A percentile compares a stretch with the other conserved stretches of the same genome.
These are phyloP conservation scores for Esperia sulphurella DNA, from an alignment of 2,888 invertebrate genomes.

Conservation along the genomic window DNA sequence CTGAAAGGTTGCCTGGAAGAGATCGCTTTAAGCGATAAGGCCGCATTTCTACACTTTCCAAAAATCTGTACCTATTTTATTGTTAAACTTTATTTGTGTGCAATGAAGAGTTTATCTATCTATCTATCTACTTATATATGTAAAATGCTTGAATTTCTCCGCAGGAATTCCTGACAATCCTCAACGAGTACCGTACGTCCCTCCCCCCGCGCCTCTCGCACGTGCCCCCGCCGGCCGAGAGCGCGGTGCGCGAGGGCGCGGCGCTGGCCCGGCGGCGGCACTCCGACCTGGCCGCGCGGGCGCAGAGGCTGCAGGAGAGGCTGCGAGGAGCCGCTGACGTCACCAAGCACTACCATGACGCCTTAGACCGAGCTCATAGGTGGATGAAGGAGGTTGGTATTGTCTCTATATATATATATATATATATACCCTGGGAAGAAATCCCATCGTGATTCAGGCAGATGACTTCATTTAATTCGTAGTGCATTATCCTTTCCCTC, in stretches of 20 bases:
- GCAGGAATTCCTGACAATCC: slow-evolving; percentile 87
- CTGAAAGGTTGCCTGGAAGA: too few relatives aligned
- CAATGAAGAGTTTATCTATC: too few relatives aligned
- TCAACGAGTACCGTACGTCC: slow-evolving; percentile 93
- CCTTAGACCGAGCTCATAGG: slow-evolving; percentile 87
- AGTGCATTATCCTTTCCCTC: too few relatives aligned
- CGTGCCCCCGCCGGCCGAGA: slow-evolving; percentile 83
- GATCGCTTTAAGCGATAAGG: too few relatives aligned
- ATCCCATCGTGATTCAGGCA: too few relatives aligned
- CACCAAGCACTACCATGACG: slow-evolving; percentile 84
- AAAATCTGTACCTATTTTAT: too few relatives aligned
- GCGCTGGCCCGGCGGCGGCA: slow-evolving; percentile 86
- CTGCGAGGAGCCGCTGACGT: slow-evolving; percentile 86
- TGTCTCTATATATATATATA: neutral
- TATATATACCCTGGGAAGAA: too few relatives aligned
- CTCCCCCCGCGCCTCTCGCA: slow-evolving; percentile 90
- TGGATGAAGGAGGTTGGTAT: slow-evolving; percentile 86
- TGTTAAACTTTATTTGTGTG: too few relatives aligned
- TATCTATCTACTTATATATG: too few relatives aligned
- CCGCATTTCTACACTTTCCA: too few relatives aligned
- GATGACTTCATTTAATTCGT: too few relatives aligned
- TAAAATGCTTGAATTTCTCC: too few relatives aligned
- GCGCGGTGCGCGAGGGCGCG: slow-evolving; percentile 76
- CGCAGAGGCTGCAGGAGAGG: slow-evolving; percentile 90
- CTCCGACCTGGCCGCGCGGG: slow-evolving; percentile 89